Evolutionary conservation across 64 coral and sea anemone genomes (phyloP), one percentile per base, ranked within the genome.

Genomic region (Montipora efflorescens): DNA sequence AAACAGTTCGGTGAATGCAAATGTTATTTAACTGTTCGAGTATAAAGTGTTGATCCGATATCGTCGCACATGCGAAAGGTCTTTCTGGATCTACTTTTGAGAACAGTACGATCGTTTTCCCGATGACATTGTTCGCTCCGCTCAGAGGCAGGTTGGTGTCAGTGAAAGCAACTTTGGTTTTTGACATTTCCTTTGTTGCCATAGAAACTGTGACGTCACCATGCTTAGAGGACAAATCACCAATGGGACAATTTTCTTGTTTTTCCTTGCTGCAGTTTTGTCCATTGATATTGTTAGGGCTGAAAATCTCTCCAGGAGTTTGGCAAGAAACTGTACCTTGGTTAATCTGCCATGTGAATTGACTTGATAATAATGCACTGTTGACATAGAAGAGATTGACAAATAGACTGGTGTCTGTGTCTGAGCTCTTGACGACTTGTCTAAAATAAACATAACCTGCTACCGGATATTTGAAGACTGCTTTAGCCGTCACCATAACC

Each of bases 391-490:
- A 97, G 28, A 97, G 75, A 28, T 94, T 94, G 7, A 9, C 92
- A 49, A 78, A 89, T 2, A 97, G 57, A n/a, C 66, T 69, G 5
- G 23, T 25, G 23, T 25, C 23, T 25, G 95, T 94, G 61, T 84
- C 92, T 8, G 83, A 69, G 47, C 48, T 77, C 11, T 50, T 36
- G 3, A 67, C 67, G 51, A 59, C 78, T 81, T 97, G 92, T 88
- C 89, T 83, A 21, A 97, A 86, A 59, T 91, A 94, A 16, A 94
- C 92, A 18, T 55, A 91, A 3, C 92, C 95, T 1, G 95, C 95
- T 53, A 97, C 48, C 4, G 95, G 95, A 12, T 67, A 82, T 47
- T 88, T 94, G 53, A 97, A 68, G 12, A 58, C 20, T 20, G 88
- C 95, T 52, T 91, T 57, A 13, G 92, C 95, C 28, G 82, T 83